These are phyloP conservation scores for Conus betulinus DNA, from an alignment of 1,140 invertebrate species.

Conservation along the genomic window DNA sequence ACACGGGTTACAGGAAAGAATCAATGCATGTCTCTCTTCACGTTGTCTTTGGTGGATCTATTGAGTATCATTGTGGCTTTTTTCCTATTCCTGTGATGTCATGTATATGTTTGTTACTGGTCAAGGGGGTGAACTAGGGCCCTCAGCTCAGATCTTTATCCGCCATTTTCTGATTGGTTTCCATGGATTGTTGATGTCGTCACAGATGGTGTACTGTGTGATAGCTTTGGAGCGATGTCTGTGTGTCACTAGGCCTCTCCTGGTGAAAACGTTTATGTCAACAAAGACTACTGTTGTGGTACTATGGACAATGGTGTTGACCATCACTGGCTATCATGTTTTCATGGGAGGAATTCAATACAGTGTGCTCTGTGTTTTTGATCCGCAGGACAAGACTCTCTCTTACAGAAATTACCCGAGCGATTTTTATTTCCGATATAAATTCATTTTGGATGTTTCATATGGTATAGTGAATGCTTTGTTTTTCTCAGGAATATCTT, in stretches of 20 bases:
- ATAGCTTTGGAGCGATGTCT: not conserved
- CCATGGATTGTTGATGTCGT: not conserved
- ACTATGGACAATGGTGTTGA: not conserved
- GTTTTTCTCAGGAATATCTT: not conserved
- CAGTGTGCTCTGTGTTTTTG: not conserved
- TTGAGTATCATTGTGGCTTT: not conserved
- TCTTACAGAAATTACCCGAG: not conserved
- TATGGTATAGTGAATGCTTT: not conserved
- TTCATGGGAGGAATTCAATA: not conserved
- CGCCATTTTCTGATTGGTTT: not conserved
- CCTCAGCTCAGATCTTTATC: not conserved
- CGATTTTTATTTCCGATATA: not conserved
- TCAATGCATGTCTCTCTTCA: slow-evolving; percentile 1
- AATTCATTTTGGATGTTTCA: not conserved
- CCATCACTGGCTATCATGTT: not conserved
- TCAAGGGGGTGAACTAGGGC: not conserved
- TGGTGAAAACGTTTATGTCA: not conserved
- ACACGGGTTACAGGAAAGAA: not conserved
- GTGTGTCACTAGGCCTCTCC: not conserved
- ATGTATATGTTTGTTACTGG: not conserved
- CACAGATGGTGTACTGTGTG: slow-evolving; percentile 1
- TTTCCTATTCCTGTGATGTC: not conserved
- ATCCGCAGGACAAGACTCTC: not conserved
- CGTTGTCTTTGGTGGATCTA: not conserved
- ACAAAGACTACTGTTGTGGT: not conserved